Conservation (phyloP, 2,797 vertebrate species). For the Apodemus agrarius region DNA sequence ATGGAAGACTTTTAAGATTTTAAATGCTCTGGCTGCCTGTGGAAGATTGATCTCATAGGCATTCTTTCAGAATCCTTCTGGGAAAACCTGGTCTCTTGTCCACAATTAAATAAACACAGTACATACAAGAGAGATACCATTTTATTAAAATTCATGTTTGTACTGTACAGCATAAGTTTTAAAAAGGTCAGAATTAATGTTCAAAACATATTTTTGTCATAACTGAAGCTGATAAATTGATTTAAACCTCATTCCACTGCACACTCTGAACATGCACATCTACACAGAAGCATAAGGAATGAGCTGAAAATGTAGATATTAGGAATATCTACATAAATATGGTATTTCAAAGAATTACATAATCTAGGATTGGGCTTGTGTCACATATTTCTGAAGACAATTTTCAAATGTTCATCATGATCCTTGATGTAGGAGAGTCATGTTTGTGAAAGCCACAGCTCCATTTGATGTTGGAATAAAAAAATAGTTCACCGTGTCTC, state of each 20-base stretch:
- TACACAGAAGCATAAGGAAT: background rate
- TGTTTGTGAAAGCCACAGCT: background rate
- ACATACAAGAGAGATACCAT: background rate
- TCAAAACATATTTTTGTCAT: background rate
- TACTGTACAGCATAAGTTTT: background rate
- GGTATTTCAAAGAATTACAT: background rate
- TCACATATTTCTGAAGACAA: background rate
- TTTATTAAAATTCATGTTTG: background rate
- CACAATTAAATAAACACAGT: background rate
- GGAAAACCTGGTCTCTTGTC: background rate
- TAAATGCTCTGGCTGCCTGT: background rate
- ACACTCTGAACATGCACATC: background rate
- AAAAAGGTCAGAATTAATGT: background rate
- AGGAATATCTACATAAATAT: background rate
- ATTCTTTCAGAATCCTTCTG: background rate
- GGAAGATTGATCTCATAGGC: background rate
- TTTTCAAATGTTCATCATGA: background rate
- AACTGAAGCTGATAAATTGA: background rate
- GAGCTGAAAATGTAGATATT: background rate
- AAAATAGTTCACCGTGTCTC: background rate
- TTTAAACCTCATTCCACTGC: background rate
- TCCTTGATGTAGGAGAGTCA: background rate
- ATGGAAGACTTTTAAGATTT: background rate
- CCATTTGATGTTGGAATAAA: background rate
- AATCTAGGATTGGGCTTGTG: background rate